phyloP scores from a whole-genome alignment of 2,113 vertebrate genomes.

The Colius striatus region DNA sequence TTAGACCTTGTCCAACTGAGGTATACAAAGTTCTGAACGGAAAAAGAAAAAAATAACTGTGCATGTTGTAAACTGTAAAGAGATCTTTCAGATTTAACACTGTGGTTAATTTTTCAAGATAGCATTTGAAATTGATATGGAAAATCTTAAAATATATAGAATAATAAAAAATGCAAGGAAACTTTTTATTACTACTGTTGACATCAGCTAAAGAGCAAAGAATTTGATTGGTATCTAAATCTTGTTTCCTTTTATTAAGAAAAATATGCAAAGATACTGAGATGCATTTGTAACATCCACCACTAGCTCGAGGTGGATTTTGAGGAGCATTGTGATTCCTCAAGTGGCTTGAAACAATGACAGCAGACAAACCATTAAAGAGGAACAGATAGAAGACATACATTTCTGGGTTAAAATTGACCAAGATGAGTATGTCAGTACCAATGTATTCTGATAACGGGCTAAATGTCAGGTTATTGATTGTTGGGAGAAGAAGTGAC shows the following conservation, averaged over 20 bases:
- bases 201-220: not conserved
- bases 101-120: not conserved
- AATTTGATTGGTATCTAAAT: not conserved
- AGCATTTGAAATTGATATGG: not conserved
- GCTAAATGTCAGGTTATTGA: not conserved
- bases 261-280: not conserved
- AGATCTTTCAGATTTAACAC: not conserved
- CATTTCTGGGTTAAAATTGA: not conserved
- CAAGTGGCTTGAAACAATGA: not conserved
- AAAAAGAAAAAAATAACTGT: not conserved
- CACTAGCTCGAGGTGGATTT: not conserved
- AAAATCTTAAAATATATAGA: not conserved
- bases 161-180: not conserved
- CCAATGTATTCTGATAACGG: not conserved
- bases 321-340: not conserved
- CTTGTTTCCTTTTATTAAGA: not conserved
- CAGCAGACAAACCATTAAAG: not conserved
- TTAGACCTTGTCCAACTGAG: not conserved
- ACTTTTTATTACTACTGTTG: not conserved
- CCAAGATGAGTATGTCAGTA: not conserved
- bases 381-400: not conserved
- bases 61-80: not conserved
- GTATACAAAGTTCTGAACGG: not conserved
- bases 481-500: not conserved
- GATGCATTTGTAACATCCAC: not conserved